Evolutionary conservation across 2,113 vertebrate species (phyloP), one percentile per base, ranked within the genome.

Genomic region (Otis tarda): DNA sequence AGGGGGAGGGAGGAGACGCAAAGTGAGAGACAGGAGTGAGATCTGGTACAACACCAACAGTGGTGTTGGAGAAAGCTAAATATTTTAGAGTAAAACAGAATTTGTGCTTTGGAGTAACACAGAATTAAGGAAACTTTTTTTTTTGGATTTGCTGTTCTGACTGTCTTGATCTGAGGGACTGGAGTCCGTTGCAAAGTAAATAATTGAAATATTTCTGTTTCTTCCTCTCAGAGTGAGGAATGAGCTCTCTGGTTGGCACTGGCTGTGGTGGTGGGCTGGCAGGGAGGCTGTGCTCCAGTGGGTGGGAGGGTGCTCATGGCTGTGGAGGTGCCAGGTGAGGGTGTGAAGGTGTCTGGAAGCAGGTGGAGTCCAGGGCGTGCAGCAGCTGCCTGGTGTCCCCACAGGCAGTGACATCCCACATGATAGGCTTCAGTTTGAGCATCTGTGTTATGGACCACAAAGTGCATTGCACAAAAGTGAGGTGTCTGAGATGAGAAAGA

Each of bases 1-100:
- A 94, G 83, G 60, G 77, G 89, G 83, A 74, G 95, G 89, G 74
- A 87, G 83, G 41, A 86, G 25, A 94, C 56, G 43, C 15, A 33
- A 79, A 95, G 94, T 33, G 84, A 90, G 68, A 95, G 93, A 80
- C 79, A 22, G 73, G 61, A 56, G n/a, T 12, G 64, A 94, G 63
- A 79, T 75, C 74, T 83, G 64, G 43, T 90, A 49, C 85, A 86
- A 59, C 33, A 33, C 27, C 37, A 63, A 50, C 41, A 20, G 28
- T 23, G 59, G 10, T 61, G 31, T 69, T 27, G 20, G 50, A 83
- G 56, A 18, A 77, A 87, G n/a, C 9, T 14, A 55, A 91, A 22
- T 61, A 41, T 41, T 80, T 80, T 23, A 41, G 64, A 86, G 75
- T 71, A 71, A 75, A 96, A 60, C 52, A 49, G 5, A 31, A n/a